A percentile compares a stretch with the other conserved stretches of the same genome.
phyloP scores from a whole-genome alignment of 35 echinoderm and acorn worm species.

The Ophiothrix spiculata region DNA sequence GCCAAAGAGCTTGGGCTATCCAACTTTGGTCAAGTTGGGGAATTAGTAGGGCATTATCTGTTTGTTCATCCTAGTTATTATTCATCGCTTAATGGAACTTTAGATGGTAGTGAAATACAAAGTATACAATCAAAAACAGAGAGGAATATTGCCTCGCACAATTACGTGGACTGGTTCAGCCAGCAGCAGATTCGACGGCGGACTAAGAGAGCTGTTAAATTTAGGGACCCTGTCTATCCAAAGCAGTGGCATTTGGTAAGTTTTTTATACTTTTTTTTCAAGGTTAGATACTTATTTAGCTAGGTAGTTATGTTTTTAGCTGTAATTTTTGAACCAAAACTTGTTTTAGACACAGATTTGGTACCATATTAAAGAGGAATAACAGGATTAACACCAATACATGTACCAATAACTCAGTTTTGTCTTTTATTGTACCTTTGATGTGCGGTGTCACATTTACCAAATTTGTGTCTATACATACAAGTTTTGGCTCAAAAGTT shows the following conservation, averaged over 20 bases:
- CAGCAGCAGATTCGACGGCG: conserved; percentile 72
- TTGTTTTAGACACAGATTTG: not conserved
- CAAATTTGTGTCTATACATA: too few species aligned
- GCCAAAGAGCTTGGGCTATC: conserved; percentile 47
- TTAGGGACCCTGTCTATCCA: conserved; percentile 70
- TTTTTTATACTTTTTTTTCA: not conserved
- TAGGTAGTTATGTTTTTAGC: not conserved
- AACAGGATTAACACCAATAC: too few species aligned
- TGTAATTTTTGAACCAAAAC: not conserved
- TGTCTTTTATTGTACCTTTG: too few species aligned
- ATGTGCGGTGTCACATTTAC: too few species aligned
- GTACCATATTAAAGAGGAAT: too few species aligned
- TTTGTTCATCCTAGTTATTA: conserved; percentile 71
- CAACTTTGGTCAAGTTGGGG: conserved; percentile 88
- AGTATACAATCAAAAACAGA: conserved; percentile 64
- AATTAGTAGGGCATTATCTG: conserved; percentile 80
- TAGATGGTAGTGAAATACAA: conserved; percentile 14
- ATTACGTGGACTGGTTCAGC: conserved; percentile 70
- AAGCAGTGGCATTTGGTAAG: conserved; percentile 97
- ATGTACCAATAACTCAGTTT: too few species aligned
- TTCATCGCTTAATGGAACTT: conserved; percentile 56
- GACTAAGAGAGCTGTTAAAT: conserved; percentile 56
- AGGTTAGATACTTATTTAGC: not conserved
- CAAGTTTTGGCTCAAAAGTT: too few species aligned
- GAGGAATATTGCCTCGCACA: conserved; percentile 23